Evolutionary conservation across 2,888 invertebrate genomes (phyloP).

Genomic region (Oscheius sp.): DNA sequence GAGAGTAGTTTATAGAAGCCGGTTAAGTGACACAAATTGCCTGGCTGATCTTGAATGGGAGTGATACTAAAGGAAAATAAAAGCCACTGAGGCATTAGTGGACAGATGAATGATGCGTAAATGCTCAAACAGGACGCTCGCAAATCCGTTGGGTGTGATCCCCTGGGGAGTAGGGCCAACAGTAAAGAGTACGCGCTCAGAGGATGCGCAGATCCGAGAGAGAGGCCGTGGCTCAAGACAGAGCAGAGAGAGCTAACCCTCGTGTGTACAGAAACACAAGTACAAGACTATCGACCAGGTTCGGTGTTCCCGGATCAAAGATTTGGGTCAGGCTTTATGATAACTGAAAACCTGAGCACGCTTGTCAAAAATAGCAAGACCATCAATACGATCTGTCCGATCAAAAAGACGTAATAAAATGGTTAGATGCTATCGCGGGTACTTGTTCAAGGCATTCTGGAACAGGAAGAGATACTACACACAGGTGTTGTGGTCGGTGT

Average conservation of each 20-base stretch:
- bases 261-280: constrained; percentile 25
- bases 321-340: neutral
- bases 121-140: constrained; percentile 25
- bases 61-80: neutral
- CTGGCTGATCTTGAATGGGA: neutral
- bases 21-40: no score
- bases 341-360: neutral
- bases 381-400: neutral
- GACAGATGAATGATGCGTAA: constrained; percentile 28
- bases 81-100: constrained; percentile 7
- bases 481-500: constrained; percentile 25
- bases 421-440: neutral
- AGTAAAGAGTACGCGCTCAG: neutral
- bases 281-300: constrained; percentile 20
- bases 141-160: constrained; percentile 22
- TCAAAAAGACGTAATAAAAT: neutral
- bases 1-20: neutral
- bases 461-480: constrained; percentile 2
- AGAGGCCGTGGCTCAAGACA: constrained; percentile 15
- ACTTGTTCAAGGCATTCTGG: neutral
- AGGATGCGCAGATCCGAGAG: constrained; percentile 23
- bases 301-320: neutral
- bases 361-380: neutral
- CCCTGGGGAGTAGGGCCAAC: constrained; percentile 24
- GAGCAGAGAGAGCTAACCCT: neutral